These are phyloP conservation scores for Lysandra coridon DNA, from an alignment of 2,888 invertebrate species.

Conservation along the genomic window DNA sequence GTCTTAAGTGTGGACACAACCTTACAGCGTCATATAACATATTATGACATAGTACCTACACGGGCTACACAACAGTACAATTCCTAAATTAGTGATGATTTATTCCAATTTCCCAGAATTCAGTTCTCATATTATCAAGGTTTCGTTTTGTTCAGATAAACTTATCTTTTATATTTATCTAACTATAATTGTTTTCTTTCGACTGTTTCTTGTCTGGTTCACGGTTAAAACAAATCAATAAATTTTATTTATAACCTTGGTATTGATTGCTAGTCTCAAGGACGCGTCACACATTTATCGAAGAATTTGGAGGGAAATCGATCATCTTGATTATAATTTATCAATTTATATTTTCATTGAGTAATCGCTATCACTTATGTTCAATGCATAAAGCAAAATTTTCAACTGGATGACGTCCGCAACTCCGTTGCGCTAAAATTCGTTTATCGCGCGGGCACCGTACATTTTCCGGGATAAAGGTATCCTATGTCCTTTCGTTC, in stretches of 20 bases:
- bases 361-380: not conserved
- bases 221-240: slow-evolving; percentile 12
- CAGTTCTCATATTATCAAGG: not conserved
- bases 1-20: no score
- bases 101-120: not conserved
- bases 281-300: slow-evolving; percentile 1
- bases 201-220: not conserved
- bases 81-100: slow-evolving; percentile 29
- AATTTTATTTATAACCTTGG: not conserved
- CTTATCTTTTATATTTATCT: not conserved
- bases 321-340: not conserved
- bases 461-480: no score
- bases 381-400: no score
- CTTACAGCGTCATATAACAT: not conserved
- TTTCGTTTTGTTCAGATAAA: not conserved
- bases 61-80: not conserved
- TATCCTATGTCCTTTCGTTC: no score
- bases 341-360: not conserved
- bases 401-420: no score
- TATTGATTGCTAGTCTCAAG: not conserved
- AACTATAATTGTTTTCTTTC: not conserved
- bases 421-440: no score
- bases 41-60: not conserved
- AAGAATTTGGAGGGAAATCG: not conserved
- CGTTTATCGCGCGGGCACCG: no score